These are phyloP conservation scores for Catagonus wagneri DNA, from an alignment of 2,113 vertebrate genomes.

Conservation along the genomic window DNA sequence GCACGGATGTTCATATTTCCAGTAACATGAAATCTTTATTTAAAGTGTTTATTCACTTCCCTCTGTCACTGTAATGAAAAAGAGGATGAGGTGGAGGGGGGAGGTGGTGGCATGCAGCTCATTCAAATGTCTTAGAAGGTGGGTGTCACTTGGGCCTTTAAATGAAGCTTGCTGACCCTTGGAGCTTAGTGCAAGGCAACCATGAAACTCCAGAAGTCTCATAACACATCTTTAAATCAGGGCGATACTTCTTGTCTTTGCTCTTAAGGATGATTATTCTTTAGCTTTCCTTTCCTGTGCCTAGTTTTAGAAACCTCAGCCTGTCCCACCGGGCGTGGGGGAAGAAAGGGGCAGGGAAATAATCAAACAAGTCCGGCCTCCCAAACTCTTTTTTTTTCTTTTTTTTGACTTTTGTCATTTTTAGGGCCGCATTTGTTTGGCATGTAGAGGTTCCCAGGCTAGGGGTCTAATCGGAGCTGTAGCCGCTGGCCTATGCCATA, in stretches of 20 bases:
- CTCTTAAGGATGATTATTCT: neutral
- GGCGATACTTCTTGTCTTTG: neutral
- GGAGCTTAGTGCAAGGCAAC: neutral
- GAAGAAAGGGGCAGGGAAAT: neutral
- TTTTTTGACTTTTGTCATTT: too few relatives aligned
- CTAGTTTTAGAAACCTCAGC: neutral
- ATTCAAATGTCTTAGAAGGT: neutral
- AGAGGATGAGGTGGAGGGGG: neutral
- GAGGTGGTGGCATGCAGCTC: neutral
- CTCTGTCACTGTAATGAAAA: neutral
- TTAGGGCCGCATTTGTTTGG: too few relatives aligned
- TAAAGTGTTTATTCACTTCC: neutral
- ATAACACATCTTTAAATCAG: neutral
- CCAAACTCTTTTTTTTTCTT: neutral
- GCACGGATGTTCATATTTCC: neutral
- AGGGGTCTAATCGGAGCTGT: too few relatives aligned
- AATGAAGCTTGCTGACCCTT: neutral
- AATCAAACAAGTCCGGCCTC: neutral
- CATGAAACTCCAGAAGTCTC: neutral
- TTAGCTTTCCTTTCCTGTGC: neutral
- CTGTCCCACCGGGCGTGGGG: neutral
- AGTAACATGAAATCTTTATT: neutral
- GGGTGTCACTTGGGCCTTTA: neutral
- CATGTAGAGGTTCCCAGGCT: too few relatives aligned
- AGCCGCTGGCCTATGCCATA: too few relatives aligned